phyloP scores from a whole-genome alignment of 1,140 invertebrate species.

The Drosophila miranda region DNA sequence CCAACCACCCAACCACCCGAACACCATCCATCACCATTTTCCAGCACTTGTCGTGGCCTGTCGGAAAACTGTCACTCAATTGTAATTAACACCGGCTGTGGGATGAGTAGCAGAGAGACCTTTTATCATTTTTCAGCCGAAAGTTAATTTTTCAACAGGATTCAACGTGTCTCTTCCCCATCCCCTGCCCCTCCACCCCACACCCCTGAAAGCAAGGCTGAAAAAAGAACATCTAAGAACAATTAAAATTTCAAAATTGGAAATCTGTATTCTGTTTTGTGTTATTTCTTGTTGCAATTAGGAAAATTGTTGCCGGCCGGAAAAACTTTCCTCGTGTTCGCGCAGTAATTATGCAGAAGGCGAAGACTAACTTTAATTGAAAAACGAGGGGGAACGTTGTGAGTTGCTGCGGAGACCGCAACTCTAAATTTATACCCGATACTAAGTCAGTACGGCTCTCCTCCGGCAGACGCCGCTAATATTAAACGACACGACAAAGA shows the following conservation, averaged over 20 bases:
- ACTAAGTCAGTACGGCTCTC: too few relatives aligned
- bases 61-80: slow-evolving; percentile 82
- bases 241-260: slow-evolving; percentile 64
- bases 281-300: slow-evolving; percentile 54
- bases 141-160: slow-evolving; percentile 53
- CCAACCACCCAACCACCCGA: slow-evolving; percentile 23
- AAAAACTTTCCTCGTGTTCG: neutral
- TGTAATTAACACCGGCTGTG: slow-evolving; percentile 70
- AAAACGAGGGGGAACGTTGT: too few relatives aligned
- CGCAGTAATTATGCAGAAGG: slow-evolving; percentile 61
- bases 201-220: neutral
- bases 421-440: too few relatives aligned
- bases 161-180: slow-evolving; percentile 1
- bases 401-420: too few relatives aligned
- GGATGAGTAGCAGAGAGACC: slow-evolving; percentile 55
- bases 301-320: slow-evolving; percentile 24
- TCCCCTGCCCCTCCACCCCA: too few relatives aligned
- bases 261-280: slow-evolving; percentile 25
- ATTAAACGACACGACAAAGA: too few relatives aligned
- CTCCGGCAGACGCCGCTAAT: too few relatives aligned
- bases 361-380: slow-evolving; percentile 64
- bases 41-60: slow-evolving; percentile 51
- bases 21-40: neutral
- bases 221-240: slow-evolving; percentile 38
- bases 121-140: slow-evolving; percentile 60